Base-by-base conservation (phyloP, 1,140 invertebrate genomes). In the Caerostris darwini region DNA sequence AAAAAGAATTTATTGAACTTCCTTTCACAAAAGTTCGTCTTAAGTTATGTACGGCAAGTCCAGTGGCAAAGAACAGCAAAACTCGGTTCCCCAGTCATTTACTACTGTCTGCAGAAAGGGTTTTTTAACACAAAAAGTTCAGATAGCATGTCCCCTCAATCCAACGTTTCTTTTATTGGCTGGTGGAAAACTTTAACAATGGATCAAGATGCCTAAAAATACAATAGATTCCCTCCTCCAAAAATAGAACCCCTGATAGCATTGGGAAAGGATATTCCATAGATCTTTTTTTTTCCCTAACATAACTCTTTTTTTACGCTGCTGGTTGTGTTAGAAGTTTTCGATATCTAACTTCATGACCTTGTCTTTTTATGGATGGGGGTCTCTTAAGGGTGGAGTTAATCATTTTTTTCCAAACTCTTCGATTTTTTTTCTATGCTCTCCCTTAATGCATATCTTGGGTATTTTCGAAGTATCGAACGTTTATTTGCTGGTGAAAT, bases 131-230 rank as follows among this genome's bases (percentile, higher is more conserved):
- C 34, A 61, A 64, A 53, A 64, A 64, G 34, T 53, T 50, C 59
- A 61, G 85, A 87, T 87, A 87, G 57, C 12, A 12, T 8, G 50
- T 14, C 17, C 57, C 71, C 69, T 34, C 71, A 3, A 19, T 7
- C n/a, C 34, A 64, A 54, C 58, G n/a, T 59, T 91, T 82, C 57
- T 91, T 91, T 91, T 91, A 91, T 91, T 91, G 64, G 89, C 57
- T 61, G 19, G 56, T 56, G 59, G 71, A 59, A 91, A 91, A 34
- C 56, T 77, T 91, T 91, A 58, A 81, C 69, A 91, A 77, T 81
- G 56, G 69, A 82, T 7, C 17, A 14, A 53, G 69, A 61, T 59
- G 69, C 71, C 89, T 81, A 91, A 91, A 91, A 91, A 91, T 91
- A 91, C 71, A 91, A 91, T 91, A 91, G 89, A 82, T 54, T 81